Conservation (phyloP, 2,888 invertebrate species). For the Aquatica leii region DNA sequence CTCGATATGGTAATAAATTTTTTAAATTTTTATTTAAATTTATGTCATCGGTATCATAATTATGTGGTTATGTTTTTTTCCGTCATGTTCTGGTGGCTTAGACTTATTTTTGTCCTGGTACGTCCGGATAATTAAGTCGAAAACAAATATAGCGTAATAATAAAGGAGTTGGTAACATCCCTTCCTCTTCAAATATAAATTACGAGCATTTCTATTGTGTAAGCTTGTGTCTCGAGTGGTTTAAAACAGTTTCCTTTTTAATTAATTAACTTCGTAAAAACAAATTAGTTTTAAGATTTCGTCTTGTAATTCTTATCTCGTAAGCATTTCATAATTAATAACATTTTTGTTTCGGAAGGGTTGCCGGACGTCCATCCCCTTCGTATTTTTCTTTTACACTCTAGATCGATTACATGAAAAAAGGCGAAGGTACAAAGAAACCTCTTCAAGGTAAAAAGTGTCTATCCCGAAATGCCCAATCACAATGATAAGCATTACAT, state of each 20-base stretch:
- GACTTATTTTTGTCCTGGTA: neutral
- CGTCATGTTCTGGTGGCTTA: too few species aligned
- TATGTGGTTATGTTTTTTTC: too few species aligned
- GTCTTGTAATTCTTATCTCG: conserved; percentile 50
- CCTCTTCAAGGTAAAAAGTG: conserved; percentile 21
- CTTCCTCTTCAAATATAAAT: conserved; percentile 38
- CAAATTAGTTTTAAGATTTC: conserved; percentile 58
- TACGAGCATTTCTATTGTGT: conserved; percentile 37
- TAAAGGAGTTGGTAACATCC: neutral
- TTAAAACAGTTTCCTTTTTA: conserved; percentile 46
- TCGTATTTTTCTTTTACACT: conserved; percentile 39
- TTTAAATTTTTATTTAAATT: too few species aligned
- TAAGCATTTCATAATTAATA: conserved; percentile 54
- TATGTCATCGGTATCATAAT: too few species aligned
- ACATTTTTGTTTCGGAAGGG: conserved; percentile 47
- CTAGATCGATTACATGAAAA: conserved; percentile 3
- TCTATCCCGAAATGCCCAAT: conserved; percentile 28
- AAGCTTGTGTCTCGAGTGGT: conserved; percentile 26
- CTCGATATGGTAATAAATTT: too few species aligned
- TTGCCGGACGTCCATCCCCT: conserved; percentile 40
- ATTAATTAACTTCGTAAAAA: conserved; percentile 58
- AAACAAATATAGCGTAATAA: conserved; percentile 13
- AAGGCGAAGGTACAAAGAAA: conserved; percentile 15
- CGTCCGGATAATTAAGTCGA: conserved; percentile 11
- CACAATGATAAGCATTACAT: conserved; percentile 38